Evolutionary conservation across 2,888 invertebrate genomes (phyloP).

Genomic region (Tholera decimalis): DNA sequence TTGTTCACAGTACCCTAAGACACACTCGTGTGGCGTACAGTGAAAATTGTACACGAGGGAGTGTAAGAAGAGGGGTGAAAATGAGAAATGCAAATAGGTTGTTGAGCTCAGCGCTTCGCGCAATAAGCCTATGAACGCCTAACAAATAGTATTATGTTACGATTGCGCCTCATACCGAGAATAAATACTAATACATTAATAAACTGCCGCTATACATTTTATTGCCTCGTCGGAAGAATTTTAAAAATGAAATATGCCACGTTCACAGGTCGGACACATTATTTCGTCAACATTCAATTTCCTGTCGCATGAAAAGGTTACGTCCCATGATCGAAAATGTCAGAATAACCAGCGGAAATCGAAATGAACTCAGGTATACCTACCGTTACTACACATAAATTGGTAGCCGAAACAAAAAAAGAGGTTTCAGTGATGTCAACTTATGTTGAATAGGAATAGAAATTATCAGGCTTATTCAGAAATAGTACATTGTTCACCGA

Average conservation of each 20-base stretch:
- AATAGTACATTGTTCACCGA: too few relatives aligned
- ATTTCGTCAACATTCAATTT: conserved; percentile 82
- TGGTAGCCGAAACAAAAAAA: conserved; percentile 36
- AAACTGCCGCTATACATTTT: conserved; percentile 66
- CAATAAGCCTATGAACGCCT: conserved; percentile 85
- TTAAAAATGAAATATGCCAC: conserved; percentile 68
- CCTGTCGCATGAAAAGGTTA: conserved; percentile 78
- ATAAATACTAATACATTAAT: conserved; percentile 74
- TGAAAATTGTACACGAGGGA: conserved; percentile 84
- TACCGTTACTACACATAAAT: conserved; percentile 3
- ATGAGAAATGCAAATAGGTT: conserved; percentile 90
- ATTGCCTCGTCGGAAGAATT: conserved; percentile 55
- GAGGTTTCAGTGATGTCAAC: conserved; percentile 1
- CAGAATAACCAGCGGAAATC: conserved; percentile 81
- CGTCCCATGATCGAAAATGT: conserved; percentile 74
- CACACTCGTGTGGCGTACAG: conserved; percentile 73
- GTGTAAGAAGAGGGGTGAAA: conserved; percentile 83
- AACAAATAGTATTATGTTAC: conserved; percentile 84
- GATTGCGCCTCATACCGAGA: conserved; percentile 72
- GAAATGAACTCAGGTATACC: conserved; percentile 63
- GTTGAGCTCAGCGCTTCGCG: conserved; percentile 79
- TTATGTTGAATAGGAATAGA: conserved; percentile 4
- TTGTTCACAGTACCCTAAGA: conserved; percentile 71
- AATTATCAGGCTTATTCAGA: too few relatives aligned
- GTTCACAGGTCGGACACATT: conserved; percentile 67